These are phyloP conservation scores for Ctenosaura bakeri DNA, from an alignment of 2,797 vertebrate species.

Conservation along the genomic window DNA sequence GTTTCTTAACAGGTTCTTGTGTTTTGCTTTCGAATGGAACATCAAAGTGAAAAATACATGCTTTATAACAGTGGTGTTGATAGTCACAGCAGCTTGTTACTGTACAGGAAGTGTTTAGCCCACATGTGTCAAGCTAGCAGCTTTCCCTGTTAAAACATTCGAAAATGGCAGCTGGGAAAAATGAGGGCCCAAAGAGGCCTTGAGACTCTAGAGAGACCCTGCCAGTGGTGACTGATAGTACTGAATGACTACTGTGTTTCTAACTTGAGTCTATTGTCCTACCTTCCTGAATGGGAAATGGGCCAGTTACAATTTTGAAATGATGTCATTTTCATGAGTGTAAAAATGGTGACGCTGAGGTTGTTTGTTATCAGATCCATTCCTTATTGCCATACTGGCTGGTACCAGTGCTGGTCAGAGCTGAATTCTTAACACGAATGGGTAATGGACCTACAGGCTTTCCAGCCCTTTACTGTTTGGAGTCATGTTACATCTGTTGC, in stretches of 20 bases:
- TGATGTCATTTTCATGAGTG: background rate
- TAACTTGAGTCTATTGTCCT: background rate
- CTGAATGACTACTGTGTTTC: background rate
- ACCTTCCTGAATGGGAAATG: accelerated
- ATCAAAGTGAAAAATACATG: background rate
- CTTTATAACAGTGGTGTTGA: background rate
- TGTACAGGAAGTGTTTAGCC: background rate
- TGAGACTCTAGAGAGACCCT: background rate
- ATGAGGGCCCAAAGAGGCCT: background rate
- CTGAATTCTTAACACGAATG: no score
- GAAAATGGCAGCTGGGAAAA: background rate
- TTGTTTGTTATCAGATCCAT: no score
- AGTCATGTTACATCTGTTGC: accelerated
- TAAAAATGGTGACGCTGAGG: background rate
- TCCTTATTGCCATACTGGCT: no score
- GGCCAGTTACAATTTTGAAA: slow-evolving; percentile 17
- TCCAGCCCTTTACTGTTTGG: background rate
- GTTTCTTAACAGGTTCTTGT: background rate
- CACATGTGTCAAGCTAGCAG: background rate
- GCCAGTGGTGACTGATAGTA: no score
- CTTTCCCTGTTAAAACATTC: background rate
- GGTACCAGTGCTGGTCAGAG: no score
- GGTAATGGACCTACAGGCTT: background rate
- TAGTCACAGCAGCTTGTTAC: background rate
- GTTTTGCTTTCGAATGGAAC: background rate